phyloP scores from a whole-genome alignment of 2,113 vertebrate species.

The Sinocyclocheilus rhinocerous region DNA sequence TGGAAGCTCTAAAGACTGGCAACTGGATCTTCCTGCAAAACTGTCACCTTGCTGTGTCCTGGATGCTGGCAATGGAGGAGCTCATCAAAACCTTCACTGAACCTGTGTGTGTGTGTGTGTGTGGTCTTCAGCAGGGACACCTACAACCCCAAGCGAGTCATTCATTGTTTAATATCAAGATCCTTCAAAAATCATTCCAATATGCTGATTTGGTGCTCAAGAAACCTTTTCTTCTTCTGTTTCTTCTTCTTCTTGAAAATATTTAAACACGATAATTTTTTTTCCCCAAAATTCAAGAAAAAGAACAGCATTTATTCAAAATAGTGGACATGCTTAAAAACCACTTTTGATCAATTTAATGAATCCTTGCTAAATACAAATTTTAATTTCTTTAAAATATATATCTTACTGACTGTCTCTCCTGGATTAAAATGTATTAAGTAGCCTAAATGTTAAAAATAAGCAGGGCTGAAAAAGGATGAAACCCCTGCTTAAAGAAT shows the following conservation, averaged over 20 bases:
- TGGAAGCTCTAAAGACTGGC: slow-evolving; percentile 74
- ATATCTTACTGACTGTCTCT: not conserved
- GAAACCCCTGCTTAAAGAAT: not conserved
- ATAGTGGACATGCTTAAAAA: no score
- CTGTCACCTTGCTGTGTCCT: slow-evolving; percentile 83
- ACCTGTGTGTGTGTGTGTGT: slow-evolving; percentile 44
- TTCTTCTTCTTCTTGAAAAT: no score
- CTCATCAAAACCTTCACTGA: slow-evolving; percentile 84
- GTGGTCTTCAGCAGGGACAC: not conserved
- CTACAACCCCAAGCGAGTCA: not conserved
- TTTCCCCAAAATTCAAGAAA: no score
- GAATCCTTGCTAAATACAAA: no score
- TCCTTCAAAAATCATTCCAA: no score
- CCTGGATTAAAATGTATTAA: not conserved
- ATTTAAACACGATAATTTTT: no score
- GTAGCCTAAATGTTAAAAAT: not conserved
- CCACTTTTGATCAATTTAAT: no score
- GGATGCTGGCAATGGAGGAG: slow-evolving; percentile 86
- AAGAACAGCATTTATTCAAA: no score
- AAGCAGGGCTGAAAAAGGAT: not conserved
- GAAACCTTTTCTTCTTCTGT: no score
- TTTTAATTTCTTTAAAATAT: no score
- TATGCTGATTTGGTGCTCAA: no score
- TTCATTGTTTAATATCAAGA: not conserved
- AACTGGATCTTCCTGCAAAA: slow-evolving; percentile 86